Base-by-base conservation (phyloP, 2,888 invertebrate genomes). In the Herminia tarsipennalis region DNA sequence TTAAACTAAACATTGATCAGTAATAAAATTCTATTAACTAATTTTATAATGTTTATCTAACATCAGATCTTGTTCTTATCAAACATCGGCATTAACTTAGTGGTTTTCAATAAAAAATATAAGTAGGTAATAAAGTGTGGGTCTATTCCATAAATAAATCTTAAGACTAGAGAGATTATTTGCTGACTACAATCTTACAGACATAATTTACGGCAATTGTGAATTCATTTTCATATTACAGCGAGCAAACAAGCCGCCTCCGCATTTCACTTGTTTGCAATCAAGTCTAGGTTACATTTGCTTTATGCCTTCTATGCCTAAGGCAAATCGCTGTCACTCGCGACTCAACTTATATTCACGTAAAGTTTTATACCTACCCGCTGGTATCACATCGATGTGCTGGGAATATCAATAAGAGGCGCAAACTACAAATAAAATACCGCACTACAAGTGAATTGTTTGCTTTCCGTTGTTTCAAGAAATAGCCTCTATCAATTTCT, bases 351-450 rank as follows among this genome's bases (percentile, higher is more conserved):
- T 51, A 50, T 30, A 53, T 59, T 63, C 78, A 73, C 71, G 73
- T 70, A 77, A 78, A 79, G 76, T 79, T 81, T 81, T 81, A 81
- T 83, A 83, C 78, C 76, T 77, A 78, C 74, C 69, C 76, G 75
- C 73, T 82, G 82, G 82, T 83, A 83, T 78, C 79, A 78, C 65
- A 59, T 59, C 70, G 75, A 76, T 78, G 82, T 74, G 73, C 65
- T 62, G 55, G 59, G 84, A 86, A 86, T 86, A 84, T 78, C 82
- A 86, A 86, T 85, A 80, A 71, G 78, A 74, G 66, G 65, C 69
- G 66, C 70, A 73, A 80, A 79, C 77, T 76, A 77, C 73, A 80
- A 78, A 81, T 78, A 77, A 78, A 83, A 83, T 83, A 80, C 71
- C 74, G 57, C 61, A 62, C 56, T 68, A 61, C 70, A 73, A 65